Conservation (phyloP, 2,888 invertebrate genomes). For the Lymantria monacha region DNA sequence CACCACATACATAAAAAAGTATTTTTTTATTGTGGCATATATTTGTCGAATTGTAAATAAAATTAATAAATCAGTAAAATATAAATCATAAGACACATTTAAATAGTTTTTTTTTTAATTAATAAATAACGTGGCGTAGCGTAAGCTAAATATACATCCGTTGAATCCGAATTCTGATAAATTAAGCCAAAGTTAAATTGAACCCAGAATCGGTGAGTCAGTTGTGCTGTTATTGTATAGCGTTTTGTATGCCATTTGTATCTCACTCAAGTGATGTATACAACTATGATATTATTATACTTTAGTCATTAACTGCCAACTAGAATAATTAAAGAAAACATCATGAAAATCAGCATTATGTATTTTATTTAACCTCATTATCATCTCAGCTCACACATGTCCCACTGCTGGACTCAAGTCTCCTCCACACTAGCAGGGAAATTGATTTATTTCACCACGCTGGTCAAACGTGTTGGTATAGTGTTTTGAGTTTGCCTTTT, state of each 20-base stretch:
- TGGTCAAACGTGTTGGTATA: no score
- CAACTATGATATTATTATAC: conserved; percentile 55
- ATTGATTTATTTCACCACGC: no score
- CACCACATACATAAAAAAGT: background rate
- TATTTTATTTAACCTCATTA: conserved; percentile 28
- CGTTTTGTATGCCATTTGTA: conserved; percentile 65
- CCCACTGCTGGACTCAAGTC: no score
- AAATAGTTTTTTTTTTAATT: no score
- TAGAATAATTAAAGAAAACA: conserved; percentile 42
- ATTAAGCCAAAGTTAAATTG: conserved; percentile 60
- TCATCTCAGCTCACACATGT: no score
- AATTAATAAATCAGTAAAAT: no score
- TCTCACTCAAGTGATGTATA: conserved; percentile 54
- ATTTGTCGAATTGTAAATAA: no score
- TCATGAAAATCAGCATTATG: conserved; percentile 32
- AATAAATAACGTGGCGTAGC: background rate
- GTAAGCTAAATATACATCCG: conserved; percentile 25
- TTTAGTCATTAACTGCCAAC: conserved; percentile 72
- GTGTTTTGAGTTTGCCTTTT: no score
- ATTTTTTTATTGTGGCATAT: no score
- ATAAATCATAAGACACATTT: no score
- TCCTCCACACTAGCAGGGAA: background rate
- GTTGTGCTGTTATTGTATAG: conserved; percentile 48
- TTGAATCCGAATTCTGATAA: conserved; percentile 46
- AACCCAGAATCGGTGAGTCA: conserved; percentile 41